phyloP scores from a whole-genome alignment of 2,113 vertebrate genomes.

The Chloropsis cyanopogon region DNA sequence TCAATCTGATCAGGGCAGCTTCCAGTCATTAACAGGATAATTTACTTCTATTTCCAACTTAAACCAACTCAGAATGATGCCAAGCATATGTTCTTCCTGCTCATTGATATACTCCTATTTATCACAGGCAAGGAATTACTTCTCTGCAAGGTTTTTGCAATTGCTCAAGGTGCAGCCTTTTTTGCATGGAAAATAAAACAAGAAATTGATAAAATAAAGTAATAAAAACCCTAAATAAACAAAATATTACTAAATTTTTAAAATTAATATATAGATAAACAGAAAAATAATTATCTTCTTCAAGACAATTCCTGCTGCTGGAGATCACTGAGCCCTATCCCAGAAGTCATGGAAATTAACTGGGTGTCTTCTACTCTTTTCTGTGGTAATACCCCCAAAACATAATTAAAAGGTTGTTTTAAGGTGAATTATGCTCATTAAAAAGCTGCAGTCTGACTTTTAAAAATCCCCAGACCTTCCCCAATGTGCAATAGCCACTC shows the following conservation, averaged over 20 bases:
- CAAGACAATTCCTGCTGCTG: neutral
- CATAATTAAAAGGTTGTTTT: neutral
- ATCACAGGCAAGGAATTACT: neutral
- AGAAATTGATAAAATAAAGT: neutral
- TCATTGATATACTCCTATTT: neutral
- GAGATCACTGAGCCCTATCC: neutral
- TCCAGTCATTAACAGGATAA: constrained; percentile 10
- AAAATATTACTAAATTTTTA: neutral
- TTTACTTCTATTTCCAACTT: constrained; percentile 39
- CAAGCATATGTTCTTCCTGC: constrained; percentile 20
- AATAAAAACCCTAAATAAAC: neutral
- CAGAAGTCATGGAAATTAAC: neutral
- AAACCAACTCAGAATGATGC: constrained; percentile 17
- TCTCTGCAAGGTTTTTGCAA: neutral
- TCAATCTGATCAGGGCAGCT: neutral
- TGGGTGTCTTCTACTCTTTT: neutral
- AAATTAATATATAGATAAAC: neutral
- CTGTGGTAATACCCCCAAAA: neutral
- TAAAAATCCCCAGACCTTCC: neutral
- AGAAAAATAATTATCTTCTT: neutral
- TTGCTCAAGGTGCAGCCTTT: neutral
- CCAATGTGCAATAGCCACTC: neutral
- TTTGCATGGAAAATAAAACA: neutral
- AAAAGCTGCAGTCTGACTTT: neutral
- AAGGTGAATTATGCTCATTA: neutral